A percentile compares a stretch with the other conserved stretches of the same genome.
Evolutionary conservation across 1,140 invertebrate genomes (phyloP).

Genomic region (Zaprionus kolodkinae): DNA sequence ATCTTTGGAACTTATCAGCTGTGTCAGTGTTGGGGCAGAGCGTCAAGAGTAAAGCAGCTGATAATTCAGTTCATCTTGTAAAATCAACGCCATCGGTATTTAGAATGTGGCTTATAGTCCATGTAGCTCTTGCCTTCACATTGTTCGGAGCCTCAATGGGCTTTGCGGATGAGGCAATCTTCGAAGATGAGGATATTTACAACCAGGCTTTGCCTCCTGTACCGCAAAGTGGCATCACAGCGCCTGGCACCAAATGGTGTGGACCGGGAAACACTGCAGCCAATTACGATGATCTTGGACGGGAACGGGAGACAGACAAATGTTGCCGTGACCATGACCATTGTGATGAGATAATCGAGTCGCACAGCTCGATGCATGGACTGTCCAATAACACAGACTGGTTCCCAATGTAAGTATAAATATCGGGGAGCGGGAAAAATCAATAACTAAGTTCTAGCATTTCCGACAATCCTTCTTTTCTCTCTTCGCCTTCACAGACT

Average conservation of each 20-base stretch:
- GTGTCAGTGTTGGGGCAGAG: not conserved
- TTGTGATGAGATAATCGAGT: conserved; percentile 88
- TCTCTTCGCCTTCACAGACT: conserved; percentile 70
- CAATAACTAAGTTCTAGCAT: conserved; percentile 54
- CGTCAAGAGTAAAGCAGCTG: not conserved
- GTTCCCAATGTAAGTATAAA: conserved; percentile 85
- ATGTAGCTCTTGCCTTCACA: conserved; percentile 1
- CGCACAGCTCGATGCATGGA: conserved; percentile 86
- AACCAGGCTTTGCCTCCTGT: conserved; percentile 74
- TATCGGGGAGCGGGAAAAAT: not conserved
- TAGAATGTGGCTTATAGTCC: conserved; percentile 32
- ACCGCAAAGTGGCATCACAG: conserved; percentile 66
- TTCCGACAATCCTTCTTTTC: not conserved
- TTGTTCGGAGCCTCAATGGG: conserved; percentile 12
- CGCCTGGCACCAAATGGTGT: conserved; percentile 88
- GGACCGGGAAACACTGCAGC: conserved; percentile 90
- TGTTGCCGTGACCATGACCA: conserved; percentile 92
- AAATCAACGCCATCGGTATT: conserved; percentile 7
- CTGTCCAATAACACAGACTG: conserved; percentile 87
- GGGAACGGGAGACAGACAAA: conserved; percentile 87
- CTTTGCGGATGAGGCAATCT: conserved; percentile 76
- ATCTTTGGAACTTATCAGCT: conserved; percentile 30
- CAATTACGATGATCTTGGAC: conserved; percentile 89
- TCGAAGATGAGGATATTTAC: conserved; percentile 82
- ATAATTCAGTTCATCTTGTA: conserved; percentile 37